Conservation (phyloP, 1,140 invertebrate species). For the Propsilocerus akamusi region DNA sequence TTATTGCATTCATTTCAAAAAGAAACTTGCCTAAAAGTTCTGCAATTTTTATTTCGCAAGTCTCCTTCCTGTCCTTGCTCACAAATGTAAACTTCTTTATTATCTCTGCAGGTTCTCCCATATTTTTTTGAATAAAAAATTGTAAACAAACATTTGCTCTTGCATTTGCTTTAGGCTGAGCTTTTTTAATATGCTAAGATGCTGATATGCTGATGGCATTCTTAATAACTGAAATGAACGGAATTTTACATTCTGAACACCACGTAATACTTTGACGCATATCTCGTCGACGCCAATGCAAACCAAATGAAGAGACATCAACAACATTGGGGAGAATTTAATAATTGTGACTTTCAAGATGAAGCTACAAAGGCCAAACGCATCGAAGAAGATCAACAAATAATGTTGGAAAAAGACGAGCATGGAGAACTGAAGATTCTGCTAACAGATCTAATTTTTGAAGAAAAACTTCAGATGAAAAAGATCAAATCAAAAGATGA, state of each 20-base stretch:
- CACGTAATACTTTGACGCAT: no score
- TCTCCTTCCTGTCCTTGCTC: neutral
- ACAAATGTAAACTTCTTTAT: constrained; percentile 3
- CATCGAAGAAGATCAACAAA: neutral
- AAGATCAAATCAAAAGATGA: neutral
- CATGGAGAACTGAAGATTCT: neutral
- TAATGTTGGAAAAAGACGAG: neutral
- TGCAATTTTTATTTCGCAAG: neutral
- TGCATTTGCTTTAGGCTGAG: no score
- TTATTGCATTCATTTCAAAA: neutral
- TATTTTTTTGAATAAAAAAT: no score
- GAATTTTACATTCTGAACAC: no score
- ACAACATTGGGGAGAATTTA: neutral
- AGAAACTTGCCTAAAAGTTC: neutral
- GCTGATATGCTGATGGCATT: no score
- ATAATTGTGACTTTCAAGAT: neutral
- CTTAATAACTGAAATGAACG: no score
- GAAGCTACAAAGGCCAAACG: neutral
- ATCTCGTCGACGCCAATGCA: no score
- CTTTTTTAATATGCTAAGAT: no score
- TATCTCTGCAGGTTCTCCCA: no score
- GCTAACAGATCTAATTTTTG: neutral
- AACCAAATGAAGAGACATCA: neutral
- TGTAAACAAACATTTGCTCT: no score
- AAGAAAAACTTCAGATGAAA: neutral